A percentile compares a stretch with the other conserved stretches of the same genome.
Conservation (phyloP, 2,113 vertebrate species). For the Nyctereutes procyonoides region DNA sequence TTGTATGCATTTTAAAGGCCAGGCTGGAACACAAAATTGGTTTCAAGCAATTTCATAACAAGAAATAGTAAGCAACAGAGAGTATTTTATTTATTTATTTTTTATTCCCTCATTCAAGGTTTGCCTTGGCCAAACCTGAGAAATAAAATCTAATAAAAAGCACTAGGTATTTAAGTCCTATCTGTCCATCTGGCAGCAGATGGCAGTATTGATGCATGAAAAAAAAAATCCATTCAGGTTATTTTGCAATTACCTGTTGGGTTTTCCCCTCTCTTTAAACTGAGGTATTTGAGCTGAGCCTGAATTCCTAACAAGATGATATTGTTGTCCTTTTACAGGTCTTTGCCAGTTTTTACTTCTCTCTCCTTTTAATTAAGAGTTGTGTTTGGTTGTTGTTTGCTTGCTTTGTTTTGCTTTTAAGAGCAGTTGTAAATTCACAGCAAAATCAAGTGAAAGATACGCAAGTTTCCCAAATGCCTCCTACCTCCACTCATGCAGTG, state of each 20-base stretch:
- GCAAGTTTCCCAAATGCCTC: background rate
- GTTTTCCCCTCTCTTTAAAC: background rate
- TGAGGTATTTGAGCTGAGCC: background rate
- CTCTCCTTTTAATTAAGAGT: background rate
- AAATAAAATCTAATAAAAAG: background rate
- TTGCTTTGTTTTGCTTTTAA: background rate
- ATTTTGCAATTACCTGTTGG: background rate
- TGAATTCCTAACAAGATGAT: background rate
- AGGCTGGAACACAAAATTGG: background rate
- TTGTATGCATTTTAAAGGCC: conserved; percentile 1
- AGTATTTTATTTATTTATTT: background rate
- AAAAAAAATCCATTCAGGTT: background rate
- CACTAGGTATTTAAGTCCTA: background rate
- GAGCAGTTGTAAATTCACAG: background rate
- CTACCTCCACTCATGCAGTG: background rate
- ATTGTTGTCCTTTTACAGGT: background rate
- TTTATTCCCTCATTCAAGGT: background rate
- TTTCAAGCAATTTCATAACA: conserved; percentile 8
- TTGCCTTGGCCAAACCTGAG: background rate
- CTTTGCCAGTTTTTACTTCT: background rate
- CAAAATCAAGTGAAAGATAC: background rate
- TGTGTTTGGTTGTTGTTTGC: background rate
- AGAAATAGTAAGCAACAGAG: background rate
- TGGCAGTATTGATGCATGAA: conserved; percentile 68
- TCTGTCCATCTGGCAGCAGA: conserved; percentile 42